Percentiles rank a stretch among this genome's conserved stretches.
Conservation (phyloP, 2,113 vertebrate species). For the Rhipidura dahli region DNA sequence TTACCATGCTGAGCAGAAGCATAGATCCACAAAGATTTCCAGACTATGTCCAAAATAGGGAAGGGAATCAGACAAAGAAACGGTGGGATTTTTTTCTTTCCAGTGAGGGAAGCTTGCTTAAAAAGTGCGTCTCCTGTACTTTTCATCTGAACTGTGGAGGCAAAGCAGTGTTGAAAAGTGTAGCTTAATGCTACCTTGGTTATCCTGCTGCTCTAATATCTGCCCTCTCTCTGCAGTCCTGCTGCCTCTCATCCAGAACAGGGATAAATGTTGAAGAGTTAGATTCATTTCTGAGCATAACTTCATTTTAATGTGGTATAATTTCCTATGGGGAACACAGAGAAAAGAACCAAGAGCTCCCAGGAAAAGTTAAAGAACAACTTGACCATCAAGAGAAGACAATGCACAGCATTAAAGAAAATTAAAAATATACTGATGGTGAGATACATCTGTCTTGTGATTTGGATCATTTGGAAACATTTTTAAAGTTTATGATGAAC, state of each 20-base stretch:
- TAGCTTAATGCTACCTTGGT: neutral
- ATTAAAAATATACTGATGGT: neutral
- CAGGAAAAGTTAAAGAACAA: neutral
- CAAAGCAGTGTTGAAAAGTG: neutral
- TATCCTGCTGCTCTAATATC: neutral
- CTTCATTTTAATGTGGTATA: neutral
- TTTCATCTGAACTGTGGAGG: neutral
- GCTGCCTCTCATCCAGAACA: neutral
- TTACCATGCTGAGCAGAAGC: neutral
- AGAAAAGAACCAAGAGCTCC: neutral
- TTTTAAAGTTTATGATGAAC: fast-evolving
- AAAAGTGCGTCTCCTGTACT: neutral
- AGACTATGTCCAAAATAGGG: fast-evolving
- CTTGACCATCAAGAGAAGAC: neutral
- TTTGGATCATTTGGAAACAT: neutral
- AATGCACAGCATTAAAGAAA: fast-evolving
- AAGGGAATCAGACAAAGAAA: neutral
- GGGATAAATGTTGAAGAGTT: neutral
- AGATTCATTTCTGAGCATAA: fast-evolving
- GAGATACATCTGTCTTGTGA: neutral
- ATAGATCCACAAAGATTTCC: neutral
- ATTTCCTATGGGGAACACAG: neutral
- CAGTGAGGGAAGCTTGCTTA: neutral
- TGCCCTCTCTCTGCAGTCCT: fast-evolving
- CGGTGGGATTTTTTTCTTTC: neutral